phyloP scores from a whole-genome alignment of 2,888 invertebrate species.

The Caenorhabditis zanzibari region DNA sequence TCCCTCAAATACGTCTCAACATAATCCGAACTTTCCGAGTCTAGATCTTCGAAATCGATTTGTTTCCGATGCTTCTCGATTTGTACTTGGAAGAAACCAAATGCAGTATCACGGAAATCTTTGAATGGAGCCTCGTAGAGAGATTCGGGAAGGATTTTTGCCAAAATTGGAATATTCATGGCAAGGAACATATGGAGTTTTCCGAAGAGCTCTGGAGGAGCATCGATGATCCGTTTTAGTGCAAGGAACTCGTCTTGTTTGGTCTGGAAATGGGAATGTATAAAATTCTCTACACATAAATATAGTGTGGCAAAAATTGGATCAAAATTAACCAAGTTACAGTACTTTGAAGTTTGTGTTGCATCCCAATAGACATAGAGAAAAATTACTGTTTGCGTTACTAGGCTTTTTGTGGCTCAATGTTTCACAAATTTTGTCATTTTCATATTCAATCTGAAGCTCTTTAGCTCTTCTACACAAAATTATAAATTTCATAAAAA shows the following conservation, averaged over 20 bases:
- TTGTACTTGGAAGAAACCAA: slow-evolving; percentile 63
- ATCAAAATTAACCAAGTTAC: not conserved
- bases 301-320: not conserved
- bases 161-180: slow-evolving; percentile 51
- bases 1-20: slow-evolving; percentile 68
- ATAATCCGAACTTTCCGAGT: slow-evolving; percentile 55
- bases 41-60: slow-evolving; percentile 50
- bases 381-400: no score
- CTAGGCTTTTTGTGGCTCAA: no score
- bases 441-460: no score
- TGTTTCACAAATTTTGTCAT: no score
- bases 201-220: slow-evolving; percentile 41
- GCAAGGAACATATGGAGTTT: slow-evolving; percentile 37
- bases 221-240: slow-evolving; percentile 56
- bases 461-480: no score
- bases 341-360: no score
- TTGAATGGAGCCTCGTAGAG: slow-evolving; percentile 10
- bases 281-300: slow-evolving; percentile 20
- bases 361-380: no score
- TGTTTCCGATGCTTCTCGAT: slow-evolving; percentile 61
- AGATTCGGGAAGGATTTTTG: slow-evolving; percentile 23
- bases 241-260: slow-evolving; percentile 52
- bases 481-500: no score
- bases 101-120: slow-evolving; percentile 53
- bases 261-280: no score